These are phyloP conservation scores for Agapornis roseicollis DNA, from an alignment of 2,113 vertebrate species.

Conservation along the genomic window DNA sequence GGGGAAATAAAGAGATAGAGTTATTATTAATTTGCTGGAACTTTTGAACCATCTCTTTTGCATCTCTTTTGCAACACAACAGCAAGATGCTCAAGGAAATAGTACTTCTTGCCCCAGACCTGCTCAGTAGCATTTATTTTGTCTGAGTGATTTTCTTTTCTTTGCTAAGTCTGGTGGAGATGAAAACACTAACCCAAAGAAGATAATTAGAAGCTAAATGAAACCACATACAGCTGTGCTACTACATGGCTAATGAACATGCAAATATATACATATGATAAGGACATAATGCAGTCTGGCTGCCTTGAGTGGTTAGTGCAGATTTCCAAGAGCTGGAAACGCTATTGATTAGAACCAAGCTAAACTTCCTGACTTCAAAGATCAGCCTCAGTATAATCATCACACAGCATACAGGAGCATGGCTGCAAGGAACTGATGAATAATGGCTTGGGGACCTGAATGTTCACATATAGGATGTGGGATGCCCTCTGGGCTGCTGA, in stretches of 20 bases:
- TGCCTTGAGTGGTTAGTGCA: conserved; percentile 30
- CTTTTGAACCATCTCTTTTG: conserved; percentile 46
- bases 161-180: conserved; percentile 45
- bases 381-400: conserved; percentile 28
- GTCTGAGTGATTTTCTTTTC: conserved; percentile 23
- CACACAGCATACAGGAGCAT: background rate
- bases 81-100: conserved; percentile 24
- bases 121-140: conserved; percentile 27
- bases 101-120: background rate
- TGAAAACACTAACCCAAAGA: conserved; percentile 56
- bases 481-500: background rate
- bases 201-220: conserved; percentile 67
- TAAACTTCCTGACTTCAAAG: conserved; percentile 53
- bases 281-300: conserved; percentile 53
- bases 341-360: conserved; percentile 51
- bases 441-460: background rate
- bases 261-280: conserved; percentile 64
- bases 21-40: conserved; percentile 58
- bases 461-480: background rate
- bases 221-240: conserved; percentile 66
- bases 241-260: conserved; percentile 61
- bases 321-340: conserved; percentile 55
- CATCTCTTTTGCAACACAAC: conserved; percentile 45
- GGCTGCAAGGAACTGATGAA: background rate
- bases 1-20: conserved; percentile 38